These are phyloP conservation scores for Scaptomyza flava DNA, from an alignment of 2,888 invertebrate genomes.

Conservation along the genomic window DNA sequence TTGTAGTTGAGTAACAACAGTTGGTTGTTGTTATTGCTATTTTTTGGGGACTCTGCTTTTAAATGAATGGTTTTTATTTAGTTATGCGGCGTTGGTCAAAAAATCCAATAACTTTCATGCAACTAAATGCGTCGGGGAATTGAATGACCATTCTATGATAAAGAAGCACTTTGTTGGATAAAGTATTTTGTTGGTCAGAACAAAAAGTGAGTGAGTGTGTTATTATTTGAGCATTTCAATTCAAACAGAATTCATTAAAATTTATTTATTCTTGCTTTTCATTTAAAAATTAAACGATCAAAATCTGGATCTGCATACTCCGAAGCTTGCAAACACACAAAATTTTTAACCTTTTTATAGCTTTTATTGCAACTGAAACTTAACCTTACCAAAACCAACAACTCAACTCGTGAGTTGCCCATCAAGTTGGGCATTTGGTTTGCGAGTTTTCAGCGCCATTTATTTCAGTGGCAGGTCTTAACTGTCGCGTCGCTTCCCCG, in stretches of 20 bases:
- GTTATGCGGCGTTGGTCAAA: conserved; percentile 57
- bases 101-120: conserved; percentile 54
- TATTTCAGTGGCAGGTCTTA: conserved; percentile 47
- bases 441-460: conserved; percentile 52
- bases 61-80: conserved; percentile 69
- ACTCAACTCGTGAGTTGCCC: conserved; percentile 47
- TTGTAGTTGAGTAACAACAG: conserved; percentile 47
- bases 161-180: conserved; percentile 47
- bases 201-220: too few relatives aligned
- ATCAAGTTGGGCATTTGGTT: conserved; percentile 69
- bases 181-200: conserved; percentile 14
- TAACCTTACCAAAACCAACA: neutral
- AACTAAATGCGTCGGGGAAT: conserved; percentile 59
- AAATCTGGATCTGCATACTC: too few relatives aligned
- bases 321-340: conserved; percentile 5
- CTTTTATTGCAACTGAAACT: conserved; percentile 7
- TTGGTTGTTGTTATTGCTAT: conserved; percentile 34
- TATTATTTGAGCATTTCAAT: too few relatives aligned
- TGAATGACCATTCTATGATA: conserved; percentile 12
- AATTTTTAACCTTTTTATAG: conserved; percentile 31
- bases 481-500: conserved; percentile 59
- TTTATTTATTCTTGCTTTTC: too few relatives aligned
- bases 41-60: conserved; percentile 34
- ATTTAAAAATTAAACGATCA: too few relatives aligned
- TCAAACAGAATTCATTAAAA: too few relatives aligned